These are phyloP conservation scores for Zapornia atra DNA, from an alignment of 2,113 vertebrate species.

Conservation along the genomic window DNA sequence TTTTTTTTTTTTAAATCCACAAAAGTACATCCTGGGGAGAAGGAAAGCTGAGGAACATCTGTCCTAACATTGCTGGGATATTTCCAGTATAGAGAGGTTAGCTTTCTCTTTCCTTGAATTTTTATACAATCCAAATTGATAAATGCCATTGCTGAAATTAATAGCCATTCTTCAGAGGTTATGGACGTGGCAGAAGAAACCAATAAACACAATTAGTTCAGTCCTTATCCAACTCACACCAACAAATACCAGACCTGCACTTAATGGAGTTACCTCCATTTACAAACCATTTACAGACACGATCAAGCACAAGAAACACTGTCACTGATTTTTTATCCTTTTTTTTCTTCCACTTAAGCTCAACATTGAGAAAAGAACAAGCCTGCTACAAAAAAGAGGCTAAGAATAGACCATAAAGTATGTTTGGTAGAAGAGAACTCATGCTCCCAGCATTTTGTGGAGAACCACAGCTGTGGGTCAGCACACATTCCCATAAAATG, in stretches of 20 bases:
- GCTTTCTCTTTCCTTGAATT: background rate
- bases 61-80: background rate
- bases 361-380: background rate
- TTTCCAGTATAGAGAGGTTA: background rate
- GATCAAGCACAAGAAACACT: background rate
- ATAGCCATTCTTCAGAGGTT: background rate
- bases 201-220: background rate
- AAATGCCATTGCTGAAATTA: background rate
- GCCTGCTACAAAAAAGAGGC: background rate
- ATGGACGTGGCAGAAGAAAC: background rate
- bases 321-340: background rate
- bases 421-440: constrained; percentile 21
- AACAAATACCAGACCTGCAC: background rate
- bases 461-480: constrained; percentile 63
- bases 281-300: background rate
- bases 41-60: background rate
- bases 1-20: background rate
- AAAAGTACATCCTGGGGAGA: background rate
- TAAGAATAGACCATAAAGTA: constrained; percentile 49
- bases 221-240: background rate
- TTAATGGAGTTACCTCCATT: background rate
- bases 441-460: constrained; percentile 51
- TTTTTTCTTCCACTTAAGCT: background rate
- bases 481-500: constrained; percentile 70
- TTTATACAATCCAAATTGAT: background rate